Base-by-base conservation (phyloP, 2,888 invertebrate genomes). In the Lithophane ornitopus region DNA sequence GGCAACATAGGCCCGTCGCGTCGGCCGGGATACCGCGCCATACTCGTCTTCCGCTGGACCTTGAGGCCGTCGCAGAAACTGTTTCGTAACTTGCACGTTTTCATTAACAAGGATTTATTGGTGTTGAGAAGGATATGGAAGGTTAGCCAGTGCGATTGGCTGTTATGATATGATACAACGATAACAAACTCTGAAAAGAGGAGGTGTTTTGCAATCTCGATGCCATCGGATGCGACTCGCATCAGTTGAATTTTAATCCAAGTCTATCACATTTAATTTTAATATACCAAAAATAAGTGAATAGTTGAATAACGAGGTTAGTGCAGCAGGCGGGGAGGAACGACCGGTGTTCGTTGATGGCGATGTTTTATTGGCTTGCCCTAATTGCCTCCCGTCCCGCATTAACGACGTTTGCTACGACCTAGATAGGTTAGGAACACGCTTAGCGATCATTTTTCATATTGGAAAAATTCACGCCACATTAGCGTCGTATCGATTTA, bases 311-410 rank as follows among this genome's bases (percentile, higher is more conserved):
- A 70, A 82, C 65, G 58, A 74, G 71, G 67, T 72, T 68, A 77
- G 75, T 89, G 88, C 89, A 87, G 85, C 84, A 85, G 76, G 84
- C 85, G 84, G 87, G 85, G 90, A 89, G 92, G 89, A 92, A 91
- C 91, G 91, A 90, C 90, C 92, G 90, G 91, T 89, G 91, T 89
- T 92, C 87, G 90, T 90, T 92, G 92, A 91, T 91, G 92, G 89
- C 92, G 87, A 91, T 91, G 90, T 94, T 95, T 95, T 94, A 95
- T 94, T 94, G 92, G 93, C 89, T 92, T 92, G 94, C 89, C 94
- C 94, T 95, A 95, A 95, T 95, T 95, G 94, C 93, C 92, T 92
- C 89, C 92, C 92, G 92, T 90, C 91, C 93, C 91, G 91, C 91
- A 92, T 92, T 93, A 93, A 93, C 93, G 90, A 92, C 91, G 90